Base-by-base conservation (phyloP, 2,113 vertebrate species). In the Etheostoma cragini region DNA sequence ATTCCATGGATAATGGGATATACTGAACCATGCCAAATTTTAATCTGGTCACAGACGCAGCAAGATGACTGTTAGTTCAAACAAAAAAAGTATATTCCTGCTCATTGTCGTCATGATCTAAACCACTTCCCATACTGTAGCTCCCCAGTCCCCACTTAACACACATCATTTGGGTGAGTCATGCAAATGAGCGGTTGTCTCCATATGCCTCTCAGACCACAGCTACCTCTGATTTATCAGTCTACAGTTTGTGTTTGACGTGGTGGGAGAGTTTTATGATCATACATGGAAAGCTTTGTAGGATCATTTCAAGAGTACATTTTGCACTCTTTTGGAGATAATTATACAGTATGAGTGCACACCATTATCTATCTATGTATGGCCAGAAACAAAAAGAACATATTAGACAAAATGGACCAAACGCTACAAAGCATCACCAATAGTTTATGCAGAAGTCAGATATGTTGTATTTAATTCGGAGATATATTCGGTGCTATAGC, bases 181-280 rank as follows among this genome's bases (percentile, higher is more conserved):
- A 74, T 42, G 54, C 19, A 56, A 81, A 83, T 46, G 30, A 30
- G 50, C 6, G 74, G 45, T 65, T 78, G 69, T 78, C 73, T 78
- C 11, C 70, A 60, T n/a, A 50, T 78, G 73, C 33, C 16, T 64
- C 67, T 56, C 42, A 52, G 56, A 79, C 65, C 45, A 49, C 69
- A 52, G 60, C 45, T 56, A 73, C 78, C 15, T 79, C 54, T 79
- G 66, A 75, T 79, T 75, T 50, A 71, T 76, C 75, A 60, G 72
- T 52, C 33, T 72, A 5, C 15, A 6, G 61, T 45, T 21, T 53
- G 53, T 6, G 61, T 67, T 67, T 72, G 74, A 72, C 47, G 74
- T 80, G 81, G 80, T 72, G 45, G 61, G 60, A 19, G 67, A 72
- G 56, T 64, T 80, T 72, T 80, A 72, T 75, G 65, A 69, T 79